A percentile compares a stretch with the other conserved stretches of the same genome.
These are phyloP conservation scores for Maniola hyperantus DNA, from an alignment of 2,888 invertebrate genomes.

Conservation along the genomic window DNA sequence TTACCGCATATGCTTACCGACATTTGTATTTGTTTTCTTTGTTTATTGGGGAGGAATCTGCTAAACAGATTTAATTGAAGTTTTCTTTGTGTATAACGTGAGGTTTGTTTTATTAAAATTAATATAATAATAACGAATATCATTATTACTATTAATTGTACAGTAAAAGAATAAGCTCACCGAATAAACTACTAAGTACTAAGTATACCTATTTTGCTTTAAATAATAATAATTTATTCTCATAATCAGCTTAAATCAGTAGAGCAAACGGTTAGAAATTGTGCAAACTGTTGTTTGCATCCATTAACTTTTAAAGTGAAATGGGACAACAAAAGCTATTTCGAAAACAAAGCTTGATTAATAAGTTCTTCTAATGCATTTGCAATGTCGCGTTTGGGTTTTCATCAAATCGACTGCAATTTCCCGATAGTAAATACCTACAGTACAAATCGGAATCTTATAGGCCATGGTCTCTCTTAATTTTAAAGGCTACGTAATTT, in stretches of 20 bases:
- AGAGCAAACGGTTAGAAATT: not conserved
- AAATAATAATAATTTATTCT: not conserved
- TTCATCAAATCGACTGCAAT: constrained; percentile 22
- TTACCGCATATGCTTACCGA: too few species aligned
- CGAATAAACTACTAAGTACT: too few species aligned
- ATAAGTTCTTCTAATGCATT: constrained; percentile 41
- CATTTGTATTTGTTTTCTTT: too few species aligned
- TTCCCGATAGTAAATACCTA: not conserved
- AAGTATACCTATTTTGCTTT: too few species aligned
- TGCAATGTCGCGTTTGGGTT: not conserved
- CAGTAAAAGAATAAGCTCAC: too few species aligned
- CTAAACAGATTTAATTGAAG: not conserved
- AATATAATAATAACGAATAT: too few species aligned
- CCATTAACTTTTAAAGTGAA: constrained; percentile 16
- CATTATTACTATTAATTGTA: too few species aligned
- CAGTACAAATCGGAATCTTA: constrained; percentile 1
- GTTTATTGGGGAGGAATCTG: not conserved
- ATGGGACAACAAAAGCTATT: constrained; percentile 7
- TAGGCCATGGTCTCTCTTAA: constrained; percentile 4
- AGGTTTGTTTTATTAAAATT: too few species aligned
- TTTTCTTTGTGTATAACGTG: not conserved
- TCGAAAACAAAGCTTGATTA: constrained; percentile 56
- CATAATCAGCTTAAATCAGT: not conserved
- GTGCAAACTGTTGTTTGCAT: constrained; percentile 18
- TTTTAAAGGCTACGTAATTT: constrained; percentile 27